Evolutionary conservation across 1,140 invertebrate species (phyloP).

Genomic region (Thalassaphorura encarpata): DNA sequence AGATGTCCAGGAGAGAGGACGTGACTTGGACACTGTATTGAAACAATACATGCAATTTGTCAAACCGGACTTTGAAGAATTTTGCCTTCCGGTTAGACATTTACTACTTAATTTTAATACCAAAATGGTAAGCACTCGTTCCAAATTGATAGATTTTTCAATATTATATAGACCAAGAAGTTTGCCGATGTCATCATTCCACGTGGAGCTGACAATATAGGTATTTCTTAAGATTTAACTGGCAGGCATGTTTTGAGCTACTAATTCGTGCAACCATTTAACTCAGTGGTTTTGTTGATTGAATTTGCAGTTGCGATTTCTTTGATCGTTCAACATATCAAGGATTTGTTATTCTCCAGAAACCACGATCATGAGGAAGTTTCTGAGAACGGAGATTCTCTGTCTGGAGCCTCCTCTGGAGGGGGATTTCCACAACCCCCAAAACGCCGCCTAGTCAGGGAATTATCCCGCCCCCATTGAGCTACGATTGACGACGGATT

Average conservation of each 20-base stretch:
- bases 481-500: neutral
- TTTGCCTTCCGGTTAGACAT: conserved; percentile 90
- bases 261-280: neutral
- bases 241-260: neutral
- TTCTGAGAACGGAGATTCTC: neutral
- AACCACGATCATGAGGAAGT: conserved; percentile 1
- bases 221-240: conserved; percentile 40
- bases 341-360: no score
- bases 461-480: conserved; percentile 23
- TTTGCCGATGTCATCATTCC: conserved; percentile 99
- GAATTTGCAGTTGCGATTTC: conserved; percentile 17
- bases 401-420: neutral
- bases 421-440: neutral
- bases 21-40: conserved; percentile 87
- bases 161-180: conserved; percentile 81
- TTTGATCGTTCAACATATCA: conserved; percentile 23
- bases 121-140: neutral
- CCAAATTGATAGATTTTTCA: neutral
- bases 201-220: conserved; percentile 88
- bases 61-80: conserved; percentile 98
- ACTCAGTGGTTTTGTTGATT: neutral
- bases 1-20: conserved; percentile 85
- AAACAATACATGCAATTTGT: conserved; percentile 96
- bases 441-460: conserved; percentile 9
- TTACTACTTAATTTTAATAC: conserved; percentile 1